Conservation (phyloP, 2,888 invertebrate species). For the Lathronympha strigana region DNA sequence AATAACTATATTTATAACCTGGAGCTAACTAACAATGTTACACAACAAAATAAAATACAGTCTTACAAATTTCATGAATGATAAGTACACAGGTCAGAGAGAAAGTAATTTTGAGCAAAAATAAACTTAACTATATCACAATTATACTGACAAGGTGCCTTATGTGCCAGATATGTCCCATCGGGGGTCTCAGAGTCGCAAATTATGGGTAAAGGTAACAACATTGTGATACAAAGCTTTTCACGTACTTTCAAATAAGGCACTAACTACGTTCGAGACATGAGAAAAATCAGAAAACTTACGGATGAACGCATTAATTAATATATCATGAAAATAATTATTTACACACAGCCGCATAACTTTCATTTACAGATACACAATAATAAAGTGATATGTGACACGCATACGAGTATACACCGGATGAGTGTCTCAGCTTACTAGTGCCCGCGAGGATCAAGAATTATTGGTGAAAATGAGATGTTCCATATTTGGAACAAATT, state of each 20-base stretch:
- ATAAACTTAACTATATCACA: conserved; percentile 75
- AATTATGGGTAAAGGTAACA: conserved; percentile 24
- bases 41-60: conserved; percentile 83
- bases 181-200: conserved; percentile 5
- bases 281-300: conserved; percentile 34
- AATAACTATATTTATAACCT: conserved; percentile 83
- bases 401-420: conserved; percentile 56
- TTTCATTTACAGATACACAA: conserved; percentile 59
- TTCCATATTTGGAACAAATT: conserved; percentile 11
- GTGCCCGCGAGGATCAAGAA: conserved; percentile 5
- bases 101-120: conserved; percentile 75
- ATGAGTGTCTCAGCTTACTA: conserved; percentile 51
- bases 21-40: conserved; percentile 79
- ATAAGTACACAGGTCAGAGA: conserved; percentile 79
- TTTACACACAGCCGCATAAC: conserved; percentile 42
- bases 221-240: conserved; percentile 35
- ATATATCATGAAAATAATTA: conserved; percentile 39
- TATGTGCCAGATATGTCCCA: conserved; percentile 49
- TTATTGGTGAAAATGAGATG: background rate
- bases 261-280: conserved; percentile 59
- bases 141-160: conserved; percentile 61
- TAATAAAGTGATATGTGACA: conserved; percentile 65
- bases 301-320: conserved; percentile 33
- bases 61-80: conserved; percentile 82
- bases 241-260: conserved; percentile 60